Evolutionary conservation across 2,888 invertebrate genomes (phyloP).

Genomic region (Megamerina dolium): DNA sequence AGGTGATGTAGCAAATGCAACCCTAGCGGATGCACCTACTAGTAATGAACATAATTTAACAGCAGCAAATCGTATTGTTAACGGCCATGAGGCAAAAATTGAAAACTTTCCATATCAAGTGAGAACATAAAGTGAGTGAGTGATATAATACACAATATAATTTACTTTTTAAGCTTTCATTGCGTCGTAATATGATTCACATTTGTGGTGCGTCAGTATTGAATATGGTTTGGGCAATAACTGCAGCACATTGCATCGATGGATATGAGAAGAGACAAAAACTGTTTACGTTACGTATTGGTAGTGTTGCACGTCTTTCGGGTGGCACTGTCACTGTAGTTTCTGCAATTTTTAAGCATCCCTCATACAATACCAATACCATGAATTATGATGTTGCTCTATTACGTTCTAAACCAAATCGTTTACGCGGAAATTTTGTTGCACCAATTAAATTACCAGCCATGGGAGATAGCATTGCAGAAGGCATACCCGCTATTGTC

Average conservation of each 20-base stretch:
- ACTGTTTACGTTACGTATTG: slow-evolving; percentile 34
- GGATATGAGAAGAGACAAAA: slow-evolving; percentile 29
- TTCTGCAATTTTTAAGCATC: slow-evolving; percentile 36
- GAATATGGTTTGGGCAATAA: slow-evolving; percentile 38
- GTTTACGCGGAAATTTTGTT: slow-evolving; percentile 28
- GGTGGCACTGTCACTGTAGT: slow-evolving; percentile 34
- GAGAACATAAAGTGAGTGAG: slow-evolving; percentile 4
- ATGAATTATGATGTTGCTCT: slow-evolving; percentile 44
- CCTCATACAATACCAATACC: slow-evolving; percentile 34
- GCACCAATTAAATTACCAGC: slow-evolving; percentile 30
- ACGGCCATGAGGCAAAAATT: slow-evolving; percentile 36
- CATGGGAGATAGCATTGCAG: slow-evolving; percentile 21
- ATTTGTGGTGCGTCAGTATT: slow-evolving; percentile 42
- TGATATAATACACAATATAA: background rate
- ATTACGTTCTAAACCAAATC: slow-evolving; percentile 28
- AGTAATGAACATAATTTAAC: background rate
- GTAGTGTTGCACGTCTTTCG: slow-evolving; percentile 29
- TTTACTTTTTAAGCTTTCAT: slow-evolving; percentile 27
- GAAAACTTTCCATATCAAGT: slow-evolving; percentile 42
- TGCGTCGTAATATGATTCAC: slow-evolving; percentile 38
- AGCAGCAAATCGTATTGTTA: slow-evolving; percentile 33
- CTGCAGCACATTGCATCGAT: slow-evolving; percentile 41
- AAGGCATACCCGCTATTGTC: slow-evolving; percentile 29
- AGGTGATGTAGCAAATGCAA: background rate
- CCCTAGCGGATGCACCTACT: background rate